A percentile compares a stretch with the other conserved stretches of the same genome.
phyloP scores from a whole-genome alignment of 92 coral and sea anemone species.

The Metridium senile region DNA sequence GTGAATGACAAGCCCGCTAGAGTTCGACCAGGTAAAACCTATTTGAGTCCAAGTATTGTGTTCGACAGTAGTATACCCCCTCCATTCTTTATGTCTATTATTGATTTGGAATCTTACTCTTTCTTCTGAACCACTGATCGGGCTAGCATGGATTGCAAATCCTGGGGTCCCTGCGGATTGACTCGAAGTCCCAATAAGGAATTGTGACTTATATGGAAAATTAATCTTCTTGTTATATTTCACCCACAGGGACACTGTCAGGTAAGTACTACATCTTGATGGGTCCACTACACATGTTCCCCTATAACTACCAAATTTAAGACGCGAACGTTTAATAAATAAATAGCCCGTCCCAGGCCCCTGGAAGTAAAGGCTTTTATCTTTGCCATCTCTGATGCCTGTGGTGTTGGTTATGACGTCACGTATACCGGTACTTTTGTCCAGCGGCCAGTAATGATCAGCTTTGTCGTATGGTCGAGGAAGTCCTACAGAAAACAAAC shows the following conservation, averaged over 20 bases:
- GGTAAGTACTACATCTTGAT: slow-evolving; percentile 30
- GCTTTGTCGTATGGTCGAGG: slow-evolving; percentile 35
- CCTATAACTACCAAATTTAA: slow-evolving; percentile 57
- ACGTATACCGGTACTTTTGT: slow-evolving; percentile 35
- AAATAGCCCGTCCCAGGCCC: slow-evolving; percentile 65
- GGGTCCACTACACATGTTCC: slow-evolving; percentile 71
- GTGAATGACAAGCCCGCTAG: slow-evolving; percentile 59
- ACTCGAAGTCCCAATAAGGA: slow-evolving; percentile 61
- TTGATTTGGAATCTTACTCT: slow-evolving; percentile 51
- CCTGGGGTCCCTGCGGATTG: slow-evolving; percentile 37
- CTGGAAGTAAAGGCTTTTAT: slow-evolving; percentile 26
- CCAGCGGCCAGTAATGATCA: slow-evolving; percentile 75
- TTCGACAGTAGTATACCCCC: slow-evolving; percentile 33
- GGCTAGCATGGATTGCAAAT: slow-evolving; percentile 58
- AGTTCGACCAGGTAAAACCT: slow-evolving; percentile 67
- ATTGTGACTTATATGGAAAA: slow-evolving; percentile 29
- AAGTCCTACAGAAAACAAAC: neutral
- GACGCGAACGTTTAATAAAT: slow-evolving; percentile 46
- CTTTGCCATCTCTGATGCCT: slow-evolving; percentile 52
- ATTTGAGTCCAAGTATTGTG: slow-evolving; percentile 69
- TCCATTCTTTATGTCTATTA: slow-evolving; percentile 54
- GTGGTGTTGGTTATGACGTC: slow-evolving; percentile 55
- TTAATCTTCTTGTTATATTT: slow-evolving; percentile 40
- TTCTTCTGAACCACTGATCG: slow-evolving; percentile 34
- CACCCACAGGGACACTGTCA: slow-evolving; percentile 79